phyloP scores from a whole-genome alignment of 2,888 invertebrate genomes.

The Buathra laborator region DNA sequence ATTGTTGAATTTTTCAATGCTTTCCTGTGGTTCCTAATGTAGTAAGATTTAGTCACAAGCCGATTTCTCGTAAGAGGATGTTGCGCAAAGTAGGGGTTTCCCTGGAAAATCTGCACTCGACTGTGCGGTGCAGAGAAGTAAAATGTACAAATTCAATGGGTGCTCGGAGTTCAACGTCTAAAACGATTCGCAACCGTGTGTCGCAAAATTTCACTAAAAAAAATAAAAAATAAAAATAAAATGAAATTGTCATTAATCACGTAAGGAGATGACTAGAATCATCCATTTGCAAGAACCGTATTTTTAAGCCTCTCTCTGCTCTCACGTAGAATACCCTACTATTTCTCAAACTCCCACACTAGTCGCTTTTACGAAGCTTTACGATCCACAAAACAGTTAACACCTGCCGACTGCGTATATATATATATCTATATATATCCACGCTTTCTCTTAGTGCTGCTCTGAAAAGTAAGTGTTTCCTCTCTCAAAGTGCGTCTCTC shows the following conservation, averaged over 20 bases:
- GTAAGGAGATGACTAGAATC: background rate
- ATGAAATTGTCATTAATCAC: background rate
- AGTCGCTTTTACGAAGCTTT: conserved; percentile 27
- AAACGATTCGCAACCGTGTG: background rate
- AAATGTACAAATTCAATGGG: background rate
- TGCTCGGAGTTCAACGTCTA: background rate
- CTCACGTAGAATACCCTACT: background rate
- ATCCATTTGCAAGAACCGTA: background rate
- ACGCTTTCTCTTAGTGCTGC: background rate
- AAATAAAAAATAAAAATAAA: background rate
- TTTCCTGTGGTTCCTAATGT: background rate
- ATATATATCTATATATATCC: background rate
- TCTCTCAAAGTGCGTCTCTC: background rate
- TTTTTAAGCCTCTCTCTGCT: background rate
- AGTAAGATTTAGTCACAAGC: background rate
- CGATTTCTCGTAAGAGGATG: conserved; percentile 3
- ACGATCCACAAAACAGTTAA: conserved; percentile 35
- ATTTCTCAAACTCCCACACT: conserved; percentile 22
- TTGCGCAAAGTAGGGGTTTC: background rate
- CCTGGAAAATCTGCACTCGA: background rate
- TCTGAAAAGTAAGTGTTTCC: conserved; percentile 25
- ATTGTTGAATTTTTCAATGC: conserved; percentile 22
- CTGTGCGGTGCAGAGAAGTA: background rate
- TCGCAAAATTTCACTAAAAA: background rate
- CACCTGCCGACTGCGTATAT: background rate